These are phyloP conservation scores for Gymnopithys bicolor DNA, from an alignment of 2,797 vertebrate species.

Conservation along the genomic window DNA sequence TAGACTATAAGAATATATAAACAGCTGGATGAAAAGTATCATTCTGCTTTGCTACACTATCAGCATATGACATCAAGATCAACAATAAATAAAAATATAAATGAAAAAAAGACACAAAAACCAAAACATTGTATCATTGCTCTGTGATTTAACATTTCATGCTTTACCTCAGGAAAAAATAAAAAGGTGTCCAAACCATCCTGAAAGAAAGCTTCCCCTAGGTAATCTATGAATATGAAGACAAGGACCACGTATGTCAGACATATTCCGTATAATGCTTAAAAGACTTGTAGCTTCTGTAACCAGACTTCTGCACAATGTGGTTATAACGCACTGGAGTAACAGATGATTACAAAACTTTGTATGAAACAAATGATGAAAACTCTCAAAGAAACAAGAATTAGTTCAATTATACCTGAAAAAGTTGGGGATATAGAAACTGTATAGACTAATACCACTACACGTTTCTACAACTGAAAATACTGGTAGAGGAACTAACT, in stretches of 20 bases:
- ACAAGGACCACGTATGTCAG: neutral
- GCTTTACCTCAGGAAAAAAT: conserved; percentile 20
- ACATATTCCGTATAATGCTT: conserved; percentile 1
- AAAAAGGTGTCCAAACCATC: conserved; percentile 36
- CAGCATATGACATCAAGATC: conserved; percentile 19
- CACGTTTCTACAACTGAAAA: conserved; percentile 33
- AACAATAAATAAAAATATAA: conserved; percentile 60
- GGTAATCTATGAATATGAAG: conserved; percentile 31
- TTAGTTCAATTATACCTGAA: neutral
- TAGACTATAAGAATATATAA: neutral
- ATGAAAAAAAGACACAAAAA: neutral
- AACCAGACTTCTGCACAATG: neutral
- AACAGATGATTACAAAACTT: conserved; percentile 4
- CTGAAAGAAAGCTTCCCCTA: conserved; percentile 21
- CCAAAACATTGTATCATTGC: neutral
- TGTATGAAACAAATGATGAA: conserved; percentile 8
- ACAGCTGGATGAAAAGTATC: neutral
- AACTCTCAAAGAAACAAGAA: conserved; percentile 35
- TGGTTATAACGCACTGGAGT: neutral
- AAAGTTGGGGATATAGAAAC: neutral
- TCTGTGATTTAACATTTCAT: neutral
- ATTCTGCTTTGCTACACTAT: conserved; percentile 9
- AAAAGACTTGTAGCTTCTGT: neutral
- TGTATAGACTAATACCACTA: neutral
- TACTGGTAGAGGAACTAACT: conserved; percentile 13